Percentiles rank a stretch among this genome's conserved stretches.
phyloP scores from a whole-genome alignment of 1,140 invertebrate species.

The Hormaphis cornu region DNA sequence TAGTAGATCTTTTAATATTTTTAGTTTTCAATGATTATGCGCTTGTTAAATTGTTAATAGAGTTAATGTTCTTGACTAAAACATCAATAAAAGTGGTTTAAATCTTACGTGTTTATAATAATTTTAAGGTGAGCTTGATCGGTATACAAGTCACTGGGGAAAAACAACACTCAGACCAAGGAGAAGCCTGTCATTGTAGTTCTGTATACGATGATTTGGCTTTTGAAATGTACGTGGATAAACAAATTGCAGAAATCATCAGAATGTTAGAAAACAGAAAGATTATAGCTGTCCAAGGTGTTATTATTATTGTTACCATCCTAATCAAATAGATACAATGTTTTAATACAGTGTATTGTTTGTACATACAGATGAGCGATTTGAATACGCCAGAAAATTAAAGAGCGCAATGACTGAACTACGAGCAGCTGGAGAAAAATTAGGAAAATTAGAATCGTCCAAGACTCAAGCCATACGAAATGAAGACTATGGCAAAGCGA shows the following conservation, averaged over 20 bases:
- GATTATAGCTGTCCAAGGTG: constrained; percentile 66
- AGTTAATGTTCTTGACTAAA: no score
- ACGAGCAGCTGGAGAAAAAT: constrained; percentile 71
- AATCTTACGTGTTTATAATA: not conserved
- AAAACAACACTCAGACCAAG: constrained; percentile 38
- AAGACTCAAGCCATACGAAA: constrained; percentile 81
- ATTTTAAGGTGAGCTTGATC: constrained; percentile 55
- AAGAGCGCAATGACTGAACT: constrained; percentile 75
- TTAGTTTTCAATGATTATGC: not conserved
- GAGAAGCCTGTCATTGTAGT: constrained; percentile 43
- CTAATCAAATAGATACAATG: constrained; percentile 22
- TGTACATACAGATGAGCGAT: constrained; percentile 62
- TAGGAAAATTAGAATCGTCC: constrained; percentile 82
- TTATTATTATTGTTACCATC: constrained; percentile 31
- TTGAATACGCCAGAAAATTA: constrained; percentile 82
- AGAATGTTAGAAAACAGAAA: constrained; percentile 78
- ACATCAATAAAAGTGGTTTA: no score
- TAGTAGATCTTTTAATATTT: constrained; percentile 1
- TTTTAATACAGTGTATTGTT: not conserved
- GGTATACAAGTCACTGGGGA: constrained; percentile 71
- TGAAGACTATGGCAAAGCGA: constrained; percentile 83
- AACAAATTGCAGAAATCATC: constrained; percentile 82
- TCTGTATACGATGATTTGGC: constrained; percentile 89
- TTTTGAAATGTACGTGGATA: constrained; percentile 94
- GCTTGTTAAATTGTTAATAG: no score